Evolutionary conservation across 1,140 invertebrate genomes (phyloP), one percentile per base, ranked within the genome.

Genomic region (Aphaenogaster rudis): DNA sequence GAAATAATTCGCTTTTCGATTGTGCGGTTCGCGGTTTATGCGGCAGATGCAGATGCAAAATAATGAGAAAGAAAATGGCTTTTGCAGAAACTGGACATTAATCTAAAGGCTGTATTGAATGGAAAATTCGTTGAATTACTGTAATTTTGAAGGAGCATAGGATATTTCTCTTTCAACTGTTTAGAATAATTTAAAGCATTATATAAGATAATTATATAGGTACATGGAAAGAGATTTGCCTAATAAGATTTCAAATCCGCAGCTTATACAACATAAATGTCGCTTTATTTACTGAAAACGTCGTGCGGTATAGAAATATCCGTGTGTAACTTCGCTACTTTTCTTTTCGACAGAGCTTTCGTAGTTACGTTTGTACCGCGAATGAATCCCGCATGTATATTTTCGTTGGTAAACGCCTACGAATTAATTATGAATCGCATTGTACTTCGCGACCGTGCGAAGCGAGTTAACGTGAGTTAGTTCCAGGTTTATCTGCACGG

Each of bases 351-450:
- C 54, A 3, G 45, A 76, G 80, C 54, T 59, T 48, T 48, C 2
- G 50, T n/a, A 57, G 64, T 48, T 54, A 67, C 39, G 28, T 13
- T 82, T 61, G 17, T 36, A 50, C 33, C 54, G 13, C 42, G 42
- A 76, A 61, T 63, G 45, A 72, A 36, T 61, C 8, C n/a, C 28
- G 28, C 17, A 4, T 15, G 17, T 45, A 33, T 21, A 45, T 48
- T 84, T 82, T 84, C 28, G 69, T 48, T n/a, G 54, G 54, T 76
- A 61, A 84, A 74, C 54, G 28, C n/a, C 54, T 50, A 50, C 45
- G 33, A 74, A 84, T 84, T 84, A 84, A 84, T 84, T 84, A 84
- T 84, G 80, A 84, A 84, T 84, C 80, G 13, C 80, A 84, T 84
- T 84, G 80, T 84, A 76, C 57, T 63, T 84, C 21, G 17, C 42